Conservation (phyloP, 64 coral and sea anemone genomes). For the Orbicella faveolata region DNA sequence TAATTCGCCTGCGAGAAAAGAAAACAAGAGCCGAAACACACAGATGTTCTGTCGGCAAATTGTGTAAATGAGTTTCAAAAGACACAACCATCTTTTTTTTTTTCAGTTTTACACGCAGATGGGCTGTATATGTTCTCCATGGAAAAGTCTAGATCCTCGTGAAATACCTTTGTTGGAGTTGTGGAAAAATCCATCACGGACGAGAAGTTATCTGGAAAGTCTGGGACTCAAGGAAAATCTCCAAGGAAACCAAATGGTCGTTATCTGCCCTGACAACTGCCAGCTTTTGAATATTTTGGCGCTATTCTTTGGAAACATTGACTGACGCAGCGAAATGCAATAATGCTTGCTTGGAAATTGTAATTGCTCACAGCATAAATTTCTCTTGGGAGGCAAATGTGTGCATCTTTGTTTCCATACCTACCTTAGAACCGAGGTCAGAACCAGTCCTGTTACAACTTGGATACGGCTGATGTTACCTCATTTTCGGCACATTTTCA, state of each 20-base stretch:
- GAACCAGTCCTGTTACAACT: no score
- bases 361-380: no score
- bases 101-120: constrained; percentile 87
- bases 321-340: constrained; percentile 17
- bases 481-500: no score
- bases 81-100: background rate
- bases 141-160: constrained; percentile 63
- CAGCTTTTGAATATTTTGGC: constrained; percentile 86
- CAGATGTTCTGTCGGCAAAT: background rate
- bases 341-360: no score
- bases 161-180: constrained; percentile 66
- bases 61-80: background rate
- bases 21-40: no score
- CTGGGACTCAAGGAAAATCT: constrained; percentile 56
- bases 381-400: no score
- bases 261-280: constrained; percentile 62
- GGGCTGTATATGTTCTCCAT: constrained; percentile 70
- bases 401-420: no score
- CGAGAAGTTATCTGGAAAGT: constrained; percentile 76
- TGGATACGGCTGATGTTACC: no score
- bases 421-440: no score
- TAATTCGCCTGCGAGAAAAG: no score
- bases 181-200: constrained; percentile 74
- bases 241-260: constrained; percentile 46
- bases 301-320: constrained; percentile 65